A percentile compares a stretch with the other conserved stretches of the same genome.
These are phyloP conservation scores for Ametastegia equiseti DNA, from an alignment of 2,888 invertebrate species.

Conservation along the genomic window DNA sequence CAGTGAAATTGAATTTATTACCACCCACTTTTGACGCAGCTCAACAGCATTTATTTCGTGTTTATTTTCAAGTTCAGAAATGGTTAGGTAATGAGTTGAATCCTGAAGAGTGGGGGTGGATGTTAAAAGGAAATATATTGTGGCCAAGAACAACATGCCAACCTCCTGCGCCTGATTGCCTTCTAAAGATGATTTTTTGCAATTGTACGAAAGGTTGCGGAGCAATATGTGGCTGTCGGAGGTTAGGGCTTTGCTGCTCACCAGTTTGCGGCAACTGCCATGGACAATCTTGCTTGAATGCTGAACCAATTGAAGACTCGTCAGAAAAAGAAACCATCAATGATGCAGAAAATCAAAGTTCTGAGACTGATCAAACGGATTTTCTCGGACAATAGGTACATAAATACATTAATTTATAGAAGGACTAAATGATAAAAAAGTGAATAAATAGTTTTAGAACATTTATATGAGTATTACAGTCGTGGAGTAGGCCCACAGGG, in stretches of 20 bases:
- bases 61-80: constrained; percentile 60
- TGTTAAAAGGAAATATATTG: background rate
- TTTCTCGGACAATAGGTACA: no score
- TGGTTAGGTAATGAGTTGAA: constrained; percentile 54
- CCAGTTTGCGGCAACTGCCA: constrained; percentile 60
- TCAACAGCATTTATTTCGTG: constrained; percentile 66
- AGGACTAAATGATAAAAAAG: no score
- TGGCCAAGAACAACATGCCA: background rate
- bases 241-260: constrained; percentile 60
- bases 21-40: constrained; percentile 47
- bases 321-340: background rate
- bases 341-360: background rate
- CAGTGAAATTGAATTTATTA: constrained; percentile 62
- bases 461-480: no score
- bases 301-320: constrained; percentile 36
- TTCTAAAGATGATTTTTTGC: no score
- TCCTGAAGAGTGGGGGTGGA: background rate
- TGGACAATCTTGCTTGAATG: constrained; percentile 58
- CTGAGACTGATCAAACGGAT: background rate
- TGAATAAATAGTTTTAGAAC: background rate
- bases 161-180: background rate
- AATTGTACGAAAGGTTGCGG: no score
- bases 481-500: no score
- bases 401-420: background rate
- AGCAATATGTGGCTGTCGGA: constrained; percentile 61